Conservation (phyloP, 2,797 vertebrate species). For the Aotus griseimembra region DNA sequence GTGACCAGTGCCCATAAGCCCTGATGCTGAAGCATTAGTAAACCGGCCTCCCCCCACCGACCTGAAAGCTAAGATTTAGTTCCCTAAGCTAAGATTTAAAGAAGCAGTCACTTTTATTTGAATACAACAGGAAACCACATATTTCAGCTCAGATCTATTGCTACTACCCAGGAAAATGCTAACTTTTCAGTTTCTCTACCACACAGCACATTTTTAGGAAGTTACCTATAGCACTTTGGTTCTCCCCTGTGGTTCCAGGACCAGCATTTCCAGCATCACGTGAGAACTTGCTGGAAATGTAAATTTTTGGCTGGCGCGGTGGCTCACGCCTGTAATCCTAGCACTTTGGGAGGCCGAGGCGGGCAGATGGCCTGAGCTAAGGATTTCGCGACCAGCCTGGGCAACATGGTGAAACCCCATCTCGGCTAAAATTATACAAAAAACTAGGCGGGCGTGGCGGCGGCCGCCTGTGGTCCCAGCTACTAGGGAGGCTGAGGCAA, state of each 20-base stretch:
- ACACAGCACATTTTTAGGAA: neutral
- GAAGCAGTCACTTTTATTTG: neutral
- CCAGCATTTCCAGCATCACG: too few relatives aligned
- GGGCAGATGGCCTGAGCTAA: too few relatives aligned
- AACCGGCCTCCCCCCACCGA: neutral
- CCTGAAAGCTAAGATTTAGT: neutral
- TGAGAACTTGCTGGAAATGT: neutral
- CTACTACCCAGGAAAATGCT: neutral
- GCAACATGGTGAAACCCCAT: too few relatives aligned
- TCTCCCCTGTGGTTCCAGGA: neutral
- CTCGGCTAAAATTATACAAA: too few relatives aligned
- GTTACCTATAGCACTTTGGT: neutral
- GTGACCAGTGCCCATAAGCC: neutral
- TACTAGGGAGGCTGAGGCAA: too few relatives aligned
- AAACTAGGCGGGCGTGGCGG: too few relatives aligned
- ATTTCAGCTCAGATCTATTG: neutral
- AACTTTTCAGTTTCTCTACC: neutral
- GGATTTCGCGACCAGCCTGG: too few relatives aligned
- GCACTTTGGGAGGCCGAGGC: too few relatives aligned
- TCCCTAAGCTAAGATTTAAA: neutral
- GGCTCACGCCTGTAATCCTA: too few relatives aligned
- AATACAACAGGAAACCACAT: constrained; percentile 39
- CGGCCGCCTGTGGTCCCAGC: too few relatives aligned
- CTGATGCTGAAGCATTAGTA: neutral
- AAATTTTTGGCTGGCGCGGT: too few relatives aligned